Percentiles rank a stretch among this genome's conserved stretches.
These are phyloP conservation scores for Semnornis frantzii DNA, from an alignment of 2,113 vertebrate genomes.

Conservation along the genomic window DNA sequence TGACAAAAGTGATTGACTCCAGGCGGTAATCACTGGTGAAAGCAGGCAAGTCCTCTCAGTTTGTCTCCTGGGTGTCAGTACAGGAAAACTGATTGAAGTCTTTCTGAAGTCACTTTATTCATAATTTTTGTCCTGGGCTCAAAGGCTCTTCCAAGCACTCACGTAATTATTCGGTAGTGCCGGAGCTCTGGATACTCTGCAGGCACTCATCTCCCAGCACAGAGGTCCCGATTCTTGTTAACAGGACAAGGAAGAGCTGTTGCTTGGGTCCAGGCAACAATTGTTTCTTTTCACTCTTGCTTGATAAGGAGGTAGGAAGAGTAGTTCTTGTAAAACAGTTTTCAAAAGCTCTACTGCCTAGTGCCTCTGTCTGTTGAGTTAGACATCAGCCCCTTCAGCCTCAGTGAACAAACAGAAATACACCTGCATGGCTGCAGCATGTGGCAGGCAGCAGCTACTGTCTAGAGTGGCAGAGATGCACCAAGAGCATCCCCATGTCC, in stretches of 20 bases:
- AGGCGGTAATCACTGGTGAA: background rate
- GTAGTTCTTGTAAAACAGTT: background rate
- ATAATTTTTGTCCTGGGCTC: background rate
- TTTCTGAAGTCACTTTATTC: background rate
- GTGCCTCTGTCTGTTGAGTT: background rate
- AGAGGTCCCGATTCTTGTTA: background rate
- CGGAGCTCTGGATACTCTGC: background rate
- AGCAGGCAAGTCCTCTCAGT: background rate
- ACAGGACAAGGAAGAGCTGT: background rate
- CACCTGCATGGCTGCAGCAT: background rate
- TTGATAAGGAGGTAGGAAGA: background rate
- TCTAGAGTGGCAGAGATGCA: accelerated
- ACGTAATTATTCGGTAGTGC: background rate
- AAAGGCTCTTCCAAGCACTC: background rate
- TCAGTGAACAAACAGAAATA: background rate
- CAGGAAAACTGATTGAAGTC: background rate
- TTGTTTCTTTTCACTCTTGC: background rate
- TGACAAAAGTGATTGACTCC: background rate
- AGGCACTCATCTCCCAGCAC: accelerated
- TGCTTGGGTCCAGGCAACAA: accelerated
- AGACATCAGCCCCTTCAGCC: background rate
- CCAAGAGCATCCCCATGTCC: accelerated
- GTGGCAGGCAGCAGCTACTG: background rate
- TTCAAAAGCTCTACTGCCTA: background rate
- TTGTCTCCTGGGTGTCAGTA: background rate